Evolutionary conservation across 2,888 invertebrate species (phyloP).

Genomic region (Sinelater perroti): DNA sequence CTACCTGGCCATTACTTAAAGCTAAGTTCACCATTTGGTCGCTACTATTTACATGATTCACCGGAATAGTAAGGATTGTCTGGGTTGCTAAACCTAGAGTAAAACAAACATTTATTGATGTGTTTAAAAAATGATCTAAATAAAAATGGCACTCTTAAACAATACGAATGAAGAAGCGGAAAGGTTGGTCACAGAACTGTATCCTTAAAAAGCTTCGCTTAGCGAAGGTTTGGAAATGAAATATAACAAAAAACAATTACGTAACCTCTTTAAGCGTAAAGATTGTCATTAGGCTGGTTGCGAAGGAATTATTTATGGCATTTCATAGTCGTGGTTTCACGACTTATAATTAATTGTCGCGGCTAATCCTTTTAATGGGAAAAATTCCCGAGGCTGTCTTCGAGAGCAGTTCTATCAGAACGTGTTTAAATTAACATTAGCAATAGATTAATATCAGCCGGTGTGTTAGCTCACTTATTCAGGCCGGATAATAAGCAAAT

Average conservation of each 20-base stretch:
- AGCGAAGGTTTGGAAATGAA: too few species aligned
- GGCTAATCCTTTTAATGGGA: not conserved
- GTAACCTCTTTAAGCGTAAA: too few species aligned
- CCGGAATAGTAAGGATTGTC: slow-evolving; percentile 94
- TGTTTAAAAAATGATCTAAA: not conserved
- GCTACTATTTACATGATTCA: slow-evolving; percentile 82
- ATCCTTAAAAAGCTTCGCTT: too few species aligned
- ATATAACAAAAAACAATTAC: too few species aligned
- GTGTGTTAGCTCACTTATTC: slow-evolving; percentile 11
- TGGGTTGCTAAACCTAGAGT: slow-evolving; percentile 88
- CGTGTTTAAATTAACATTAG: slow-evolving; percentile 9
- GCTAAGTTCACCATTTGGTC: slow-evolving; percentile 82
- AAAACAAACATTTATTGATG: not conserved
- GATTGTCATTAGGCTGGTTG: too few species aligned
- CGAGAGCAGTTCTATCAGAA: not conserved
- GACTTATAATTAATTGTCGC: too few species aligned
- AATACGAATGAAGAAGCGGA: too few species aligned
- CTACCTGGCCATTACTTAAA: slow-evolving; percentile 85
- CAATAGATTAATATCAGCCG: slow-evolving; percentile 4
- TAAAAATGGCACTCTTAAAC: too few species aligned
- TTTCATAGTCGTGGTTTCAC: too few species aligned
- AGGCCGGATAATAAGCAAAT: slow-evolving; percentile 15
- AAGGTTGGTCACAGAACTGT: too few species aligned
- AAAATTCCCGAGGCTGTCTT: not conserved
- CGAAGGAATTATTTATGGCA: too few species aligned